These are phyloP conservation scores for Pipistrellus pygmaeus DNA, from an alignment of 2,797 vertebrate species.

Conservation along the genomic window DNA sequence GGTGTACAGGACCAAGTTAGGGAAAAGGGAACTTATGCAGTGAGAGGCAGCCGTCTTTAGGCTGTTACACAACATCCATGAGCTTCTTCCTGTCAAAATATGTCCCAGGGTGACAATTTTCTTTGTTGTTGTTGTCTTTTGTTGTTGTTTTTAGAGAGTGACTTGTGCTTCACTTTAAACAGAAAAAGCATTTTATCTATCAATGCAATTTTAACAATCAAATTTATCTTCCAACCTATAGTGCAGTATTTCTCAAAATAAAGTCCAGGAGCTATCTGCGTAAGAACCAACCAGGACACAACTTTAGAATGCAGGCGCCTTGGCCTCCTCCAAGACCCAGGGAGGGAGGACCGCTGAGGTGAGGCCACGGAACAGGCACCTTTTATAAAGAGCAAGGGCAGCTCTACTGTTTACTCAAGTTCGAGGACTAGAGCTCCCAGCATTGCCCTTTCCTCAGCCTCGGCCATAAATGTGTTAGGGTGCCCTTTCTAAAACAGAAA, in stretches of 20 bases:
- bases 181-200: constrained; percentile 37
- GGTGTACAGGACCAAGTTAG: background rate
- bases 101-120: background rate
- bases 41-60: background rate
- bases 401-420: background rate
- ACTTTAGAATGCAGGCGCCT: background rate
- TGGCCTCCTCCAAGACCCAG: background rate
- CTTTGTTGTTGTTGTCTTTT: background rate
- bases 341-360: background rate
- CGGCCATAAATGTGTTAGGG: background rate
- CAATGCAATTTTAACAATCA: background rate
- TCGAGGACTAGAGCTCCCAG: background rate
- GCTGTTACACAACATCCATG: background rate
- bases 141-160: background rate
- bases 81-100: constrained; percentile 2
- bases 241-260: background rate
- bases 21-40: background rate
- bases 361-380: background rate
- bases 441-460: background rate
- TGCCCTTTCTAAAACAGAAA: background rate
- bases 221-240: constrained; percentile 2
- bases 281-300: background rate
- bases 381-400: background rate
- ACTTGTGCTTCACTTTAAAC: constrained; percentile 46
- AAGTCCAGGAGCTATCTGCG: background rate